Percentiles rank a stretch among this genome's conserved stretches.
Evolutionary conservation across 1,140 invertebrate genomes (phyloP).

Genomic region (Manduca sexta): DNA sequence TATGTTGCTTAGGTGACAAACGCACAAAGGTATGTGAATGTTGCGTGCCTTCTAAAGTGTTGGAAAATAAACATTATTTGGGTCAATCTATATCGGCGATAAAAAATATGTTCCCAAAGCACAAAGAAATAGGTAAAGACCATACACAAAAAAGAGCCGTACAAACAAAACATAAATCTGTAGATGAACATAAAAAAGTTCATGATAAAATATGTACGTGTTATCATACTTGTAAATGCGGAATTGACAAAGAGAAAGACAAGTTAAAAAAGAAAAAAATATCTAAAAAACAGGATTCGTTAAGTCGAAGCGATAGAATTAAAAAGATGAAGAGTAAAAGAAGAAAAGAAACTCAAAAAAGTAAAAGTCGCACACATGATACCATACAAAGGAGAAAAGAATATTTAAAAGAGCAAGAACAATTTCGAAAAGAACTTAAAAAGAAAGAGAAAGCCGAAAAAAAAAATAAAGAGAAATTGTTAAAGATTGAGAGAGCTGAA

Average conservation of each 20-base stretch:
- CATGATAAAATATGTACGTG: slow-evolving; percentile 1
- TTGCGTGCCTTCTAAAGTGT: neutral
- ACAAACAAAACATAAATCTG: too few species aligned
- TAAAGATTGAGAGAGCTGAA: slow-evolving; percentile 15
- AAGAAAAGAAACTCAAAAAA: slow-evolving; percentile 3
- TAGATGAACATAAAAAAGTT: neutral
- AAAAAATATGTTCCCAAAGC: too few species aligned
- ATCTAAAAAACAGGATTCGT: neutral
- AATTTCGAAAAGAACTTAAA: slow-evolving; percentile 8
- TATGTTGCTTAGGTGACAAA: neutral
- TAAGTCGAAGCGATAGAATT: neutral
- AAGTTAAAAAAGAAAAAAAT: neutral
- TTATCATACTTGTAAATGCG: slow-evolving; percentile 1
- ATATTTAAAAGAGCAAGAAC: slow-evolving; percentile 10
- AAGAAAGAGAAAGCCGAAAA: slow-evolving; percentile 14
- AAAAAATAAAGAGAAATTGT: slow-evolving; percentile 11
- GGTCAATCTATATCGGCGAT: too few species aligned
- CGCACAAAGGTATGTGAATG: neutral
- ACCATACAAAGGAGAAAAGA: slow-evolving; percentile 14
- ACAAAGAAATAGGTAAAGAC: too few species aligned
- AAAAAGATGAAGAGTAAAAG: slow-evolving; percentile 3
- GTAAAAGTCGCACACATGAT: slow-evolving; percentile 4
- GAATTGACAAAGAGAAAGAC: neutral
- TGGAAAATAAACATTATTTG: too few species aligned
- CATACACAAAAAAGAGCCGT: too few species aligned